Base-by-base conservation (phyloP, 2,113 vertebrate genomes). In the Orientallactaga bullata region DNA sequence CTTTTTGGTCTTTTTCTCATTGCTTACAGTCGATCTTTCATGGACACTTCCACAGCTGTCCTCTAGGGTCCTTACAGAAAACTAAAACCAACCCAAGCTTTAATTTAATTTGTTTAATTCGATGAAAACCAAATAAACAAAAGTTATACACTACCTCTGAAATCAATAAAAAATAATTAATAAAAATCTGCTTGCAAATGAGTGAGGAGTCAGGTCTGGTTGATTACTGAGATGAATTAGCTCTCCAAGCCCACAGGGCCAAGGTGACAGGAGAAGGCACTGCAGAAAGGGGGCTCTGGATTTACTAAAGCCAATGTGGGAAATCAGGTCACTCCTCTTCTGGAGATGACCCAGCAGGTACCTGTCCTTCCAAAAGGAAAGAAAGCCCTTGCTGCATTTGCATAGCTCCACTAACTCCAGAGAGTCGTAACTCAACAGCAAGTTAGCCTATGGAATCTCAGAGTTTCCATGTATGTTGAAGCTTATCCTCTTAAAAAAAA, bases 1-100 rank as follows among this genome's bases (percentile, higher is more conserved):
- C 66, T 35, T 51, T 86, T 93, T 76, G 69, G 60, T 80, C 90
- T 86, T 95, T 92, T 61, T 82, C 71, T n/a, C 20, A 2, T 74
- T n/a, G 71, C 32, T 92, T 69, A 15, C 76, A 81, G 97, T 94
- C 96, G 97, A 94, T 96, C 96, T 96, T 97, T 97, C 96, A 97
- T 68, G 94, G 92, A 92, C 93, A 92, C 92, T 32, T 82, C 81
- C 85, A 87, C 0, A 88, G 92, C 37, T 93, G 90, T 92, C 96
- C 95, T 97, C 65, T 69, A 85, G 89, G 88, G 87, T 39, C 80
- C 82, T 78, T 92, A 3, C 26, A 35, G 89, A 81, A 74, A 78
- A 89, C 47, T 84, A 58, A 68, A 93, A 93, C 84, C 24, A 66
- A 93, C 85, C 28, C 23, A 61, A 78, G 90, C 21, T 51, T 51